These are phyloP conservation scores for Folsomia manolachei DNA, from an alignment of 2,888 invertebrate species.

Conservation along the genomic window DNA sequence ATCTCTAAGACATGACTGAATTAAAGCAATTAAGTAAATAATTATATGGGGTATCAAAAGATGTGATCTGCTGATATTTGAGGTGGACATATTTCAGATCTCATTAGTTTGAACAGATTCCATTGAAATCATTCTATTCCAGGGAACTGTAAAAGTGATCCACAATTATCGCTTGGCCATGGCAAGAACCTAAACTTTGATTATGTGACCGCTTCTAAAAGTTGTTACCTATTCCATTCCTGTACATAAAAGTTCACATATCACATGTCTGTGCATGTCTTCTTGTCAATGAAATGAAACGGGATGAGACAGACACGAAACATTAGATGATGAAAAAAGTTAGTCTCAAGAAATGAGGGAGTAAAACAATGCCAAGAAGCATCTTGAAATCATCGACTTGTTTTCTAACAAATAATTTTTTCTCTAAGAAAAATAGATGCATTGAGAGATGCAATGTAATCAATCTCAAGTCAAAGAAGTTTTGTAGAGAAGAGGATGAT, in stretches of 20 bases:
- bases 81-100: neutral
- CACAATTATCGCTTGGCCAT: neutral
- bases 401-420: too few species aligned
- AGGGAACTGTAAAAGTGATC: neutral
- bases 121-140: neutral
- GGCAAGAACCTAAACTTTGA: neutral
- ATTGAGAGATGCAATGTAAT: neutral
- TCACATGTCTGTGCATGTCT: neutral
- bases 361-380: neutral
- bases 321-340: neutral
- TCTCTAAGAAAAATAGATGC: neutral
- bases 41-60: neutral
- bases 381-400: neutral
- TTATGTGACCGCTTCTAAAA: too few species aligned
- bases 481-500: slow-evolving; percentile 2
- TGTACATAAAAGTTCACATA: slow-evolving; percentile 6
- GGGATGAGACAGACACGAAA: neutral
- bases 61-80: neutral
- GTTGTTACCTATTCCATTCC: neutral
- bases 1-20: too few species aligned
- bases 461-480: slow-evolving; percentile 14
- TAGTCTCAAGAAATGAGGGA: neutral
- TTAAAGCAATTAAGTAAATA: neutral
- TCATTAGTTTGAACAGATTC: neutral
- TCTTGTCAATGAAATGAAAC: slow-evolving; percentile 1